These are phyloP conservation scores for Caenorhabditis sp. DNA, from an alignment of 2,888 invertebrate genomes.

Conservation along the genomic window DNA sequence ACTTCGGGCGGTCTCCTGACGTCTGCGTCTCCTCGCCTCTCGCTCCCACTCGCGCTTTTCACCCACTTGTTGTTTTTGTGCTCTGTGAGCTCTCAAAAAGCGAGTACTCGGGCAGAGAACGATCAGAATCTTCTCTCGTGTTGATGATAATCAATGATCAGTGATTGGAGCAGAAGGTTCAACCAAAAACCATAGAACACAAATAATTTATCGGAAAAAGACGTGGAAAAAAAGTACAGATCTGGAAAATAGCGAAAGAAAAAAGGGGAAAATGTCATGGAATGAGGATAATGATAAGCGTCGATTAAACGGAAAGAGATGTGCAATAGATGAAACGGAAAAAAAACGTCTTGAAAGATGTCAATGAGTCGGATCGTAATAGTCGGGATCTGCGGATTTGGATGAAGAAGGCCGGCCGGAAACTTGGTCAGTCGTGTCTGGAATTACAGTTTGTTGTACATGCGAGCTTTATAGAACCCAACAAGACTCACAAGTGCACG, in stretches of 20 bases:
- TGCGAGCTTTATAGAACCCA: too few species aligned
- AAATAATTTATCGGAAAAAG: background rate
- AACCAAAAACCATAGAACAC: too few species aligned
- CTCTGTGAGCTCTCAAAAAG: background rate
- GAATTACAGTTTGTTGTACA: background rate
- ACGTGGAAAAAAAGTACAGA: background rate
- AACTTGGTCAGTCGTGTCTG: slow-evolving; percentile 33
- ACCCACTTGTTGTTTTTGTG: background rate
- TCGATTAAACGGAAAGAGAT: background rate
- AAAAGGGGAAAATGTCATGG: background rate
- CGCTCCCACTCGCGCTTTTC: too few species aligned
- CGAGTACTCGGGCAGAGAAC: background rate
- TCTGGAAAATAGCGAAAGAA: background rate
- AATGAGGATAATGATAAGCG: background rate
- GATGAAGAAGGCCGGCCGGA: slow-evolving; percentile 21
- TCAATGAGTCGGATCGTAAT: slow-evolving; percentile 26
- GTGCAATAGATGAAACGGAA: background rate
- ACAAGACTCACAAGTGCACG: slow-evolving; percentile 32
- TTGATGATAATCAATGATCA: background rate
- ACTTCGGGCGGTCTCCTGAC: too few species aligned
- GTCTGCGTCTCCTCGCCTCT: too few species aligned
- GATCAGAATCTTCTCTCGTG: background rate
- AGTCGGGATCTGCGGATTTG: slow-evolving; percentile 27
- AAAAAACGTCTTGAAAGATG: too few species aligned
- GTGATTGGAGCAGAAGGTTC: background rate